A percentile compares a stretch with the other conserved stretches of the same genome.
These are phyloP conservation scores for Plagiodera versicolora DNA, from an alignment of 2,888 invertebrate genomes.

Conservation along the genomic window DNA sequence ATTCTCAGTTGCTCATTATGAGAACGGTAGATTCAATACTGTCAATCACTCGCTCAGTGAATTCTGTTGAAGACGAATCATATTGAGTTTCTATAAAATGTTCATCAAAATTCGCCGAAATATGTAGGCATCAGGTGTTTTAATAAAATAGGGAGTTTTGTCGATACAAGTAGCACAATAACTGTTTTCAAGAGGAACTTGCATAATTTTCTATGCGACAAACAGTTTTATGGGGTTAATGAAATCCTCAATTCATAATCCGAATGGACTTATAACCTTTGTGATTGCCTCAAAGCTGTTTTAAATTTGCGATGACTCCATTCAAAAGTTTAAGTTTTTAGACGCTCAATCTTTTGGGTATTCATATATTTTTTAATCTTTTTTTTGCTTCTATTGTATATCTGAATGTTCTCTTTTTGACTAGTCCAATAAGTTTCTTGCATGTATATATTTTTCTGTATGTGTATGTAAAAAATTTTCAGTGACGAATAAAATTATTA, in stretches of 20 bases:
- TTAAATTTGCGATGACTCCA: background rate
- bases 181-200: slow-evolving; percentile 8
- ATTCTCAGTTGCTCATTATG: background rate
- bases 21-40: background rate
- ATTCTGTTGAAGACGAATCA: too few species aligned
- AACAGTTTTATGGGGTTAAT: slow-evolving; percentile 5
- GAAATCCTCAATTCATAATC: background rate
- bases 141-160: slow-evolving; percentile 4
- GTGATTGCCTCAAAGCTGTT: too few species aligned
- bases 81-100: too few species aligned
- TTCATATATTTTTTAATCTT: background rate
- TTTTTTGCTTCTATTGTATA: background rate
- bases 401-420: background rate
- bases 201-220: slow-evolving; percentile 2
- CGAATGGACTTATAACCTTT: background rate
- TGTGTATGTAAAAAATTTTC: background rate
- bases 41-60: too few species aligned
- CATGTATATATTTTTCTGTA: background rate
- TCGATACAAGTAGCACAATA: background rate
- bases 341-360: background rate
- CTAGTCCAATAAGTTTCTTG: background rate
- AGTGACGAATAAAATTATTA: too few species aligned
- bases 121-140: background rate
- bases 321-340: background rate
- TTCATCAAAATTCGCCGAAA: background rate